Percentiles rank a stretch among this genome's conserved stretches.
Conservation (phyloP, 1,140 invertebrate species). For the Andrena cerasifolii region DNA sequence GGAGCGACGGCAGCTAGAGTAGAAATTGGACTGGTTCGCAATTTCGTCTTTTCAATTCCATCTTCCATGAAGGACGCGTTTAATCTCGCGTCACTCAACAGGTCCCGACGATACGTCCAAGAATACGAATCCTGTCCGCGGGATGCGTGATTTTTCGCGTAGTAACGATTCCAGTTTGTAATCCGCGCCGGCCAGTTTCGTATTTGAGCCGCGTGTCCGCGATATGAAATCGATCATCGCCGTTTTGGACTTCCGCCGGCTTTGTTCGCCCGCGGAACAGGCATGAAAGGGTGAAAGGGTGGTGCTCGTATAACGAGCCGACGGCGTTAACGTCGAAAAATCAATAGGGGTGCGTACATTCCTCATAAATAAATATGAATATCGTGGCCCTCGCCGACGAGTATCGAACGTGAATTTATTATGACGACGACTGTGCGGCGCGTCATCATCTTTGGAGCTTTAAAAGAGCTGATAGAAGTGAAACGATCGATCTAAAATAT, state of each 20-base stretch:
- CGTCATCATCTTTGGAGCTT: not conserved
- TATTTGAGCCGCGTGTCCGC: constrained; percentile 25
- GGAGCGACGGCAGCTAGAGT: too few species aligned
- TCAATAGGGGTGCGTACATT: constrained; percentile 68
- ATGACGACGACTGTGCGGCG: constrained; percentile 6
- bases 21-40: not conserved
- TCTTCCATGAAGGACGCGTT: too few species aligned
- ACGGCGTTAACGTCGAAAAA: constrained; percentile 65
- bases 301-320: constrained; percentile 42
- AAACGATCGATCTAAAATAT: not conserved
- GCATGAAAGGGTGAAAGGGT: constrained; percentile 38
- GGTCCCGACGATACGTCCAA: not conserved
- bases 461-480: not conserved
- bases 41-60: not conserved
- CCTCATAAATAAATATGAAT: constrained; percentile 75
- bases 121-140: not conserved
- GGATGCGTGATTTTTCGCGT: not conserved
- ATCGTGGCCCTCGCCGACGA: constrained; percentile 33
- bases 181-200: constrained; percentile 9
- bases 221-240: constrained; percentile 27
- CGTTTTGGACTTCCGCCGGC: constrained; percentile 30
- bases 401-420: constrained; percentile 48
- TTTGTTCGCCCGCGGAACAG: constrained; percentile 22
- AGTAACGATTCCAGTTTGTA: not conserved
- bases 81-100: not conserved